Conservation (phyloP, 2,888 invertebrate species). For the Ceraclea dissimilis region DNA sequence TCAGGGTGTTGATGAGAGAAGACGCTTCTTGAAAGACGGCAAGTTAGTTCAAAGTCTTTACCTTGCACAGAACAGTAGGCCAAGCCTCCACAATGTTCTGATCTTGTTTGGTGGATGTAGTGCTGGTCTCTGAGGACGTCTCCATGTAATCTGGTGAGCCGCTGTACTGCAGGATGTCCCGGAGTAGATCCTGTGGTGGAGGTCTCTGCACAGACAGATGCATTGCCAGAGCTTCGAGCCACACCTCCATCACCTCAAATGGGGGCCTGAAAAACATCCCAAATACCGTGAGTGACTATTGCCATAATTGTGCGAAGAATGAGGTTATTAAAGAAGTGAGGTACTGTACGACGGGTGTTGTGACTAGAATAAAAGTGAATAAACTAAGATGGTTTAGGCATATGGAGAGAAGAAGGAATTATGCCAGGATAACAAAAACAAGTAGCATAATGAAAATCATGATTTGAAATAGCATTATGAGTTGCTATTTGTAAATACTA, state of each 20-base stretch:
- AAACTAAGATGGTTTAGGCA: no score
- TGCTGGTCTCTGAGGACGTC: no score
- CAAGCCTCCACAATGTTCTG: not conserved
- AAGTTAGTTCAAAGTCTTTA: no score
- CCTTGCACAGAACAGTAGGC: not conserved
- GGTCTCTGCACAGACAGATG: conserved; percentile 59
- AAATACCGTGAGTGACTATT: not conserved
- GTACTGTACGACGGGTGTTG: not conserved
- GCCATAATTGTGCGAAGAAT: not conserved
- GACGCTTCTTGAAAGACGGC: no score
- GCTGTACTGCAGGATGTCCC: conserved; percentile 67
- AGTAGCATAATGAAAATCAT: no score
- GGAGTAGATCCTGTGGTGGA: conserved; percentile 58
- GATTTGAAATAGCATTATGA: no score
- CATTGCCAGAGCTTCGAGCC: conserved; percentile 74
- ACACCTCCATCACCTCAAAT: conserved; percentile 83
- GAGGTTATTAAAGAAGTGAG: no score
- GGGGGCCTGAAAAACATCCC: conserved; percentile 56
- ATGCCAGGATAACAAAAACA: no score
- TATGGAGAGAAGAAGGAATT: no score
- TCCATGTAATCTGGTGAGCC: conserved; percentile 30
- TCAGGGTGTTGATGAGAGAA: no score
- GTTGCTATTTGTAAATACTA: no score
- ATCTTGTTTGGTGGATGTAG: not conserved
- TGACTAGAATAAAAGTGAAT: no score